A percentile compares a stretch with the other conserved stretches of the same genome.
These are phyloP conservation scores for Baronia brevicornis DNA, from an alignment of 2,888 invertebrate genomes.

Conservation along the genomic window DNA sequence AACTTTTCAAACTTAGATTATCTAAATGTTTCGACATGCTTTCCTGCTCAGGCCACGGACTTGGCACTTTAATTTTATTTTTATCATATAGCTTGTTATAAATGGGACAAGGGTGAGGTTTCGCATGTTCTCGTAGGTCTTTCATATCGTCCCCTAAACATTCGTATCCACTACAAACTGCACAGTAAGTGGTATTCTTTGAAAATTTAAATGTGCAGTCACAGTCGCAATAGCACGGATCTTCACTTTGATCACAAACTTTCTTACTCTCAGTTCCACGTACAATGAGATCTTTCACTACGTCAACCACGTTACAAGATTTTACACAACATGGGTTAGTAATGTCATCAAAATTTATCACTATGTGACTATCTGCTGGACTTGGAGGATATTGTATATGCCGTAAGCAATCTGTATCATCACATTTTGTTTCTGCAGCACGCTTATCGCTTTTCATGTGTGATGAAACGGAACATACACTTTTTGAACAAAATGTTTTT, in stretches of 20 bases:
- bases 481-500: conserved; percentile 43
- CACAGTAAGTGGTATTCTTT: conserved; percentile 58
- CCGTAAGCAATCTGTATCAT: conserved; percentile 32
- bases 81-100: conserved; percentile 63
- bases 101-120: conserved; percentile 62
- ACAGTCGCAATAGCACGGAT: conserved; percentile 61
- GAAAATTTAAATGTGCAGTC: conserved; percentile 54
- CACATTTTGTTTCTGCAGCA: conserved; percentile 24
- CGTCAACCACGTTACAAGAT: conserved; percentile 51
- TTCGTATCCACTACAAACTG: conserved; percentile 63
- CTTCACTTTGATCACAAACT: conserved; percentile 26
- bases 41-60: conserved; percentile 50
- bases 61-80: conserved; percentile 39
- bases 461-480: conserved; percentile 29
- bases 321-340: conserved; percentile 56
- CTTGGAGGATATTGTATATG: conserved; percentile 32
- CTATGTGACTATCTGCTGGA: conserved; percentile 57
- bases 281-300: conserved; percentile 54
- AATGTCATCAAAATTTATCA: conserved; percentile 46
- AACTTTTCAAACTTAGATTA: conserved; percentile 35
- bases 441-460: conserved; percentile 1
- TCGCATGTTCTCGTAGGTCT: conserved; percentile 43
- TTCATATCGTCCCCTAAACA: conserved; percentile 53
- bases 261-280: conserved; percentile 35
- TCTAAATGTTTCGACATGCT: conserved; percentile 24